phyloP scores from a whole-genome alignment of 2,113 vertebrate genomes.

The Neopipo cinnamomea region DNA sequence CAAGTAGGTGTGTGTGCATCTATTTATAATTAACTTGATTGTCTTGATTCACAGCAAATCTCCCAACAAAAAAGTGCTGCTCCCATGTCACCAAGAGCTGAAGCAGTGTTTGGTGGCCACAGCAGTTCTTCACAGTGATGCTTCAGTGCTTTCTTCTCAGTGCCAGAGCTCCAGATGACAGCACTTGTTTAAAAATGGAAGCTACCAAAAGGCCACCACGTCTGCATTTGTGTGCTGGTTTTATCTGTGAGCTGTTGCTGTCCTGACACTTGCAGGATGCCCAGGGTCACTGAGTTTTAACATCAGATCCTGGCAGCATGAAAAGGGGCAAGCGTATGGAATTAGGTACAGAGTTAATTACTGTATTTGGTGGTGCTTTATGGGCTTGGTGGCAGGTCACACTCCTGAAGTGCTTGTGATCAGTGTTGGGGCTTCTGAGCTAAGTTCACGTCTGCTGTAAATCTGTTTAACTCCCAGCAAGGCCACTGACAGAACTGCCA shows the following conservation, averaged over 20 bases:
- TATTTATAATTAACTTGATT: not conserved
- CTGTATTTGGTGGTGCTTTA: not conserved
- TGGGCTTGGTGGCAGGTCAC: not conserved
- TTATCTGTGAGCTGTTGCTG: not conserved
- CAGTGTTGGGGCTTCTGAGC: not conserved
- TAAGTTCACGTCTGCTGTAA: not conserved
- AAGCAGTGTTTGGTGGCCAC: not conserved
- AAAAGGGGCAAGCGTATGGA: not conserved
- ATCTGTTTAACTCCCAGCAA: not conserved
- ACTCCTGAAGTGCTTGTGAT: not conserved
- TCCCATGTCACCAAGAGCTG: not conserved
- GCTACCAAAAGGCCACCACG: not conserved
- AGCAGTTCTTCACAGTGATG: not conserved
- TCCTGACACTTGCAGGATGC: not conserved
- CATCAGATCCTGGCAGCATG: not conserved
- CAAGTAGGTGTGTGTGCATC: not conserved
- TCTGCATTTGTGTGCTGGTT: not conserved
- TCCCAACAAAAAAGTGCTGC: not conserved
- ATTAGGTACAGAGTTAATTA: not conserved
- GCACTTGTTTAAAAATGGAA: not conserved
- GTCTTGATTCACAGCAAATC: not conserved
- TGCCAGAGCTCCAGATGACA: not conserved
- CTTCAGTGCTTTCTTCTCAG: not conserved
- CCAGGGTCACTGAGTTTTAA: not conserved
- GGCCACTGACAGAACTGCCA: not conserved